Percentiles rank a stretch among this genome's conserved stretches.
Conservation (phyloP, 1,140 invertebrate genomes). For the Galendromus occidentalis region DNA sequence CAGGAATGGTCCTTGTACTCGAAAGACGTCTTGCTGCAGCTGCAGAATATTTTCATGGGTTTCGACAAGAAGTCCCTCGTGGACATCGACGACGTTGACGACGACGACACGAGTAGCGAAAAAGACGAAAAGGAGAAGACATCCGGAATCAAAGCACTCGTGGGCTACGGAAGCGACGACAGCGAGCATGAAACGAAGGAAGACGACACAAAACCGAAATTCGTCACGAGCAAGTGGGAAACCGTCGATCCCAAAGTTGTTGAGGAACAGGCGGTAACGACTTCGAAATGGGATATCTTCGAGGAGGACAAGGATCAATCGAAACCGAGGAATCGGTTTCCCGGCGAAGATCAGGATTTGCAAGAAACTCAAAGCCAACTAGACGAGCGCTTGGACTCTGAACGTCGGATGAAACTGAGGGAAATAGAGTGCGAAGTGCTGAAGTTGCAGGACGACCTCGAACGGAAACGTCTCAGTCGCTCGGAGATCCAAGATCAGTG, state of each 20-base stretch:
- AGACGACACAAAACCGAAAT: slow-evolving; percentile 21
- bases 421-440: background rate
- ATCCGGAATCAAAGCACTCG: slow-evolving; percentile 32
- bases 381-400: background rate
- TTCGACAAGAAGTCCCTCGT: slow-evolving; percentile 27
- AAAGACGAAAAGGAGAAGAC: background rate
- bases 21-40: slow-evolving; percentile 66
- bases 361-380: background rate
- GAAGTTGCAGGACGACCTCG: background rate
- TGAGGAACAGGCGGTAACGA: slow-evolving; percentile 68
- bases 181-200: slow-evolving; percentile 8
- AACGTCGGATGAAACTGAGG: background rate
- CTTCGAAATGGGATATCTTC: slow-evolving; percentile 62
- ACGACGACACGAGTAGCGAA: slow-evolving; percentile 1
- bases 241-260: slow-evolving; percentile 68
- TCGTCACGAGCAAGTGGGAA: slow-evolving; percentile 82
- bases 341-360: background rate
- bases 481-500: slow-evolving; percentile 4
- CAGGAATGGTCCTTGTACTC: slow-evolving; percentile 95
- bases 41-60: slow-evolving; percentile 79
- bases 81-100: slow-evolving; percentile 18
- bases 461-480: background rate
- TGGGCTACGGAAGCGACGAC: slow-evolving; percentile 26
- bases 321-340: background rate
- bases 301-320: slow-evolving; percentile 24